Evolutionary conservation across 2,113 vertebrate genomes (phyloP).

Genomic region (Mastomys natalensis): DNA sequence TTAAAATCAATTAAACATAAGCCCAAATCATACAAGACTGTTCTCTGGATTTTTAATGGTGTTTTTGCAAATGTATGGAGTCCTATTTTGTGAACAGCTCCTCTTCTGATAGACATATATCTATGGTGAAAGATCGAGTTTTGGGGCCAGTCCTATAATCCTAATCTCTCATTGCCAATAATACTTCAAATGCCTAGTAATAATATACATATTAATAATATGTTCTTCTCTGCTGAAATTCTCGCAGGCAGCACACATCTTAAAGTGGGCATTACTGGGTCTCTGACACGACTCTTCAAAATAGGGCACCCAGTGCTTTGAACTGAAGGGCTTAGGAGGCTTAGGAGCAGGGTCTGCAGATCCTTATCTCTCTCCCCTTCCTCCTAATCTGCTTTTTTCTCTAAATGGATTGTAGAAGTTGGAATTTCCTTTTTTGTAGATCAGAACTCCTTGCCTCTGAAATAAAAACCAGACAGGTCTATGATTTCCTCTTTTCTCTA

Average conservation of each 20-base stretch:
- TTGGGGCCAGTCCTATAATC: neutral
- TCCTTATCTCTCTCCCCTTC: too few species aligned
- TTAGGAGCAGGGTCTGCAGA: neutral
- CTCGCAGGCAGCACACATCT: neutral
- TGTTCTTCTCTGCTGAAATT: neutral
- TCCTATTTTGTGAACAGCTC: constrained; percentile 6
- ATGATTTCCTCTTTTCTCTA: neutral
- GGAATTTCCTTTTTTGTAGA: neutral
- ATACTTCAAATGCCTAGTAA: constrained; percentile 3
- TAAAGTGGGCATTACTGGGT: neutral
- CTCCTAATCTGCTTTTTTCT: neutral
- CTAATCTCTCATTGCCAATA: neutral
- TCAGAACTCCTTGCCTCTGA: neutral
- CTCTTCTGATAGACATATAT: neutral
- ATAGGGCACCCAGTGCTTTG: too few species aligned
- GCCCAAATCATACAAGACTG: neutral
- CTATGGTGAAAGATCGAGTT: constrained; percentile 11
- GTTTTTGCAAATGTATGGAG: neutral
- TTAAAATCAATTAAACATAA: neutral
- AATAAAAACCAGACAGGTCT: neutral
- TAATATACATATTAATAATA: neutral
- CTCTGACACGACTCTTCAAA: neutral
- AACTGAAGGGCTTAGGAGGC: neutral
- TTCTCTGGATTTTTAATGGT: neutral
- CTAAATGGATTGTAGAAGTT: too few species aligned